Evolutionary conservation across 92 coral and sea anemone genomes (phyloP).

Genomic region (Hydrozoanthus gracilis): DNA sequence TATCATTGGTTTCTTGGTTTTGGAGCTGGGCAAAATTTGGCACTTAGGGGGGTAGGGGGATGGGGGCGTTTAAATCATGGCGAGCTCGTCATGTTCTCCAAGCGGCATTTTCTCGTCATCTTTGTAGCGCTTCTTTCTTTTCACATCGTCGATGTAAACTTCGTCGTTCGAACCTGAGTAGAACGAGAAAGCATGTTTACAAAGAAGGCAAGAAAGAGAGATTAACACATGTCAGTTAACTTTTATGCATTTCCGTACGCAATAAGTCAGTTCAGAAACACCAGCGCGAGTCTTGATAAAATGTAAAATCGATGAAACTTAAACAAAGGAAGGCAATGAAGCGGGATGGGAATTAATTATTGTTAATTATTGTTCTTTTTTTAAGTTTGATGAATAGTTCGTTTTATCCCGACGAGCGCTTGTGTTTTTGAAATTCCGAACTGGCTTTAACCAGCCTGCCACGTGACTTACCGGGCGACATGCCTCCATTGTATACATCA

Average conservation of each 20-base stretch:
- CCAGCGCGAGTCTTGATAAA: too few species aligned
- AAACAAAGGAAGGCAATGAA: too few species aligned
- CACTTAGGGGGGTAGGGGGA: neutral
- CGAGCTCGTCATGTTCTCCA: slow-evolving; percentile 42
- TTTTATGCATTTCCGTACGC: neutral
- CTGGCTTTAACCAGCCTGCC: too few species aligned
- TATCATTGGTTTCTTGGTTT: neutral
- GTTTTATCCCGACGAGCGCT: too few species aligned
- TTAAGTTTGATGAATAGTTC: too few species aligned
- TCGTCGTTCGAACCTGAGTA: slow-evolving; percentile 15
- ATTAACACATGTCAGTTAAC: too few species aligned
- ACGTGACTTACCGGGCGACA: slow-evolving; percentile 19
- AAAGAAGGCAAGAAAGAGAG: neutral
- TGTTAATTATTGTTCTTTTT: neutral
- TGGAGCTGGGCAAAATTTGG: neutral
- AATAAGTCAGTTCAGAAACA: too few species aligned
- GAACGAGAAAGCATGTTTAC: neutral
- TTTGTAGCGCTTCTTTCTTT: slow-evolving; percentile 17
- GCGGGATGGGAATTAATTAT: too few species aligned
- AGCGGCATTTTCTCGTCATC: slow-evolving; percentile 34
- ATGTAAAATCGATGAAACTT: too few species aligned
- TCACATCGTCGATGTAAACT: slow-evolving; percentile 21
- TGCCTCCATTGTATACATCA: slow-evolving; percentile 22
- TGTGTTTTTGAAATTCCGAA: too few species aligned
- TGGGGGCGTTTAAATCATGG: slow-evolving; percentile 20